Evolutionary conservation across 2,888 invertebrate species (phyloP), one percentile per base, ranked within the genome.

Genomic region (Stenolophus ochropezus): DNA sequence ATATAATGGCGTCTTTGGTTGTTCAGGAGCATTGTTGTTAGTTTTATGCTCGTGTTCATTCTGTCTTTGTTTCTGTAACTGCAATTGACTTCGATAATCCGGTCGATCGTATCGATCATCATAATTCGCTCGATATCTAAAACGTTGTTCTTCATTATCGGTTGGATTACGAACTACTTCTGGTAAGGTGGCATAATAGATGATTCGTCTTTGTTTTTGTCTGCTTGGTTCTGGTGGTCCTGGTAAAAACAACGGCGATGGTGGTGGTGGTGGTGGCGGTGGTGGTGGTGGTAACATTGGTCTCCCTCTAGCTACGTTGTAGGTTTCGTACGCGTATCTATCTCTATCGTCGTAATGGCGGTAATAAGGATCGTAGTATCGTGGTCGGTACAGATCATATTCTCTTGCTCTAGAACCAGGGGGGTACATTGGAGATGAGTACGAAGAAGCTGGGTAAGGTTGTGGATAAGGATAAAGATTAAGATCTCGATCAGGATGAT

Each of bases 121-220:
- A 14, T 78, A 77, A 83, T 82, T n/a, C 82, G 81, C 75, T 83
- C 83, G 74, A 81, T 83, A 85, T 79, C 85, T 84, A 69, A 85
- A 84, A 5, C 65, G 27, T 33, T 69, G 65, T 33, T 69, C 65
- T 4, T 49, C 33, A 53, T 53, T 23, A 14, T 61, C 23, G 11
- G 61, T 11, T 18, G 92, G 92, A 20, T 92, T 91, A 76, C 94
- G 89, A 0, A 93, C 92, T 2, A 94, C 92, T 87, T 94, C 94
- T 6, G 94, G 94, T 25, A 94, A 88, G 86, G 93, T 93, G 0
- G 94, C 93, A 84, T 94, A 94, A 86, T 94, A 94, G 81, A 94
- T 93, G 78, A 94, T 93, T 82, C 94, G 90, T 85, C 91, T 91
- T 4, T 91, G 92, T 85, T 91, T 91, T 81, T 91, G 91, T 42